Percentiles rank a stretch among this genome's conserved stretches.
Evolutionary conservation across 2,797 vertebrate genomes (phyloP).

Genomic region (Malurus splendens): DNA sequence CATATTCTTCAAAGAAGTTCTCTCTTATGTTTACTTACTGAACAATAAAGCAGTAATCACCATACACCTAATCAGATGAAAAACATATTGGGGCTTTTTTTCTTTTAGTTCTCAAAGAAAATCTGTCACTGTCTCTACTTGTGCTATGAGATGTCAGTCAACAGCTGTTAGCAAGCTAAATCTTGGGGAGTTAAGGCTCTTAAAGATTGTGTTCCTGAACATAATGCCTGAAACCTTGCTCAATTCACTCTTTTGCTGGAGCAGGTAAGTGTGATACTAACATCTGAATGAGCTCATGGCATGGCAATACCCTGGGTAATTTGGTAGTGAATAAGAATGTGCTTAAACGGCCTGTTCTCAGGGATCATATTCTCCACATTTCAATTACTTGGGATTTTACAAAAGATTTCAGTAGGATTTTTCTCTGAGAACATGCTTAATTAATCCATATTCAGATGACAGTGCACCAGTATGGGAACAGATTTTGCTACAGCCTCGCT

Average conservation of each 20-base stretch:
- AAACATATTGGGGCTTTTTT: neutral
- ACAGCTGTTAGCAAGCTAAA: neutral
- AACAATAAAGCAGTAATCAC: neutral
- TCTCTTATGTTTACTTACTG: constrained; percentile 35
- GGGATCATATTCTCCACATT: neutral
- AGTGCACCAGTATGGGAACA: neutral
- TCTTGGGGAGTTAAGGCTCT: neutral
- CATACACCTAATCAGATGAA: neutral
- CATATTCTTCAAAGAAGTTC: neutral
- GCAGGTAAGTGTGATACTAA: neutral
- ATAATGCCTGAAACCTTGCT: neutral
- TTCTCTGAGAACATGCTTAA: neutral
- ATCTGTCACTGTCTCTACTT: neutral
- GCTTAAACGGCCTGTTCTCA: neutral
- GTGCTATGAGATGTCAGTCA: neutral
- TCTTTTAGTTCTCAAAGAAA: neutral
- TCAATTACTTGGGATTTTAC: neutral
- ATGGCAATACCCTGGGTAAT: neutral
- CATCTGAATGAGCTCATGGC: neutral
- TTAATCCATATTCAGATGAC: neutral
- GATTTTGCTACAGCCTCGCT: neutral
- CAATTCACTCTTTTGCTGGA: neutral
- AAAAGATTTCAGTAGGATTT: neutral
- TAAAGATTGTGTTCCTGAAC: neutral
- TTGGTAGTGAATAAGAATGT: neutral